A percentile compares a stretch with the other conserved stretches of the same genome.
These are phyloP conservation scores for Picus viridis DNA, from an alignment of 2,797 vertebrate species.

Conservation along the genomic window DNA sequence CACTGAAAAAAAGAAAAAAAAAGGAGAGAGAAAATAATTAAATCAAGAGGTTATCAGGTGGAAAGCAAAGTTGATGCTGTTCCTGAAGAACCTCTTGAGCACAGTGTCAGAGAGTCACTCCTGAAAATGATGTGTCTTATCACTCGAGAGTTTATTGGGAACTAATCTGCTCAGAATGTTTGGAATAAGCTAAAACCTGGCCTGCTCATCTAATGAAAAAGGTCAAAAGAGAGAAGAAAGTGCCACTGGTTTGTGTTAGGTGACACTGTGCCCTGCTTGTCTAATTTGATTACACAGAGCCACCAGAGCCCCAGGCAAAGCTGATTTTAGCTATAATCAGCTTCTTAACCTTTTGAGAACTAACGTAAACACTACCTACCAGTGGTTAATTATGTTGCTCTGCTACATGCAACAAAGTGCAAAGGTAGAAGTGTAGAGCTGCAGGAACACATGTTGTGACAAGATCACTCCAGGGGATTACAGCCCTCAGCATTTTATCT, in stretches of 20 bases:
- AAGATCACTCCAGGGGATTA: slow-evolving; percentile 70
- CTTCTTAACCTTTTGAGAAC: slow-evolving; percentile 86
- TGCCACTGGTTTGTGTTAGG: slow-evolving; percentile 81
- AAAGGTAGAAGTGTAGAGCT: slow-evolving; percentile 75
- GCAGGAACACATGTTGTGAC: slow-evolving; percentile 67
- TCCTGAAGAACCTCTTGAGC: not conserved
- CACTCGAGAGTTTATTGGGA: slow-evolving; percentile 49
- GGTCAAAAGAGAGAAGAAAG: slow-evolving; percentile 77
- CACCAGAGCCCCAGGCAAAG: slow-evolving; percentile 80
- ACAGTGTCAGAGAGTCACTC: not conserved
- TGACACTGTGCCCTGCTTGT: slow-evolving; percentile 84
- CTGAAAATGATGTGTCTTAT: slow-evolving; percentile 2
- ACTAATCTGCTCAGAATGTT: slow-evolving; percentile 70
- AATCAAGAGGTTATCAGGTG: not conserved
- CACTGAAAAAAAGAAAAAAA: not conserved
- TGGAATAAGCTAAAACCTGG: slow-evolving; percentile 69
- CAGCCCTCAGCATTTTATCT: slow-evolving; percentile 23
- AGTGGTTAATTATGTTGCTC: slow-evolving; percentile 79
- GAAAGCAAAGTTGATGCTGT: not conserved
- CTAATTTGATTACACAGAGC: slow-evolving; percentile 85
- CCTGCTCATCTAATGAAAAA: slow-evolving; percentile 72
- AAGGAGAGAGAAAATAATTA: not conserved
- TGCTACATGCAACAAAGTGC: slow-evolving; percentile 71
- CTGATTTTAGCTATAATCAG: slow-evolving; percentile 86
- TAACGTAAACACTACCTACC: slow-evolving; percentile 82